Conservation (phyloP, 1,140 invertebrate genomes). For the Orchesella cincta region DNA sequence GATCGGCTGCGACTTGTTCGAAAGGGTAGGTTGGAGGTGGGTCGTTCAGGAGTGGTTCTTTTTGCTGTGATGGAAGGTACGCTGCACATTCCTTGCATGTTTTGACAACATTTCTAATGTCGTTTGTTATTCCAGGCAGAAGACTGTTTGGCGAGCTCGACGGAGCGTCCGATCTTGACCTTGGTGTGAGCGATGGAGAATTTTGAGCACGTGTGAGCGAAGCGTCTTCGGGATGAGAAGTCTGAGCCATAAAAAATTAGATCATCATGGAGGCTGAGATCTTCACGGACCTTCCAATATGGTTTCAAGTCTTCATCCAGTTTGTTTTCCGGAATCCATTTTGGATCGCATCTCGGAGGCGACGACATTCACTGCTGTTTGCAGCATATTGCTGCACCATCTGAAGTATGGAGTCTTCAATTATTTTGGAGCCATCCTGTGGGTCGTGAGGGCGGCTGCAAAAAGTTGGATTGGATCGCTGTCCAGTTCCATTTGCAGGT, state of each 20-base stretch:
- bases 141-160: not conserved
- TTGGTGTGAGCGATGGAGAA: not conserved
- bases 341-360: not conserved
- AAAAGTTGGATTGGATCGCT: not conserved
- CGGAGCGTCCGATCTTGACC: conserved; percentile 12
- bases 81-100: not conserved
- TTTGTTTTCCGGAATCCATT: not conserved
- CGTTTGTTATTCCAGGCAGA: conserved; percentile 16
- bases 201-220: not conserved
- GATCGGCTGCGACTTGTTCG: not conserved
- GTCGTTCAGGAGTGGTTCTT: not conserved
- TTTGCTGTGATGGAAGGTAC: not conserved
- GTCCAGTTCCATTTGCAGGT: not conserved
- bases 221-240: not conserved
- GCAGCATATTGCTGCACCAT: not conserved
- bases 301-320: not conserved
- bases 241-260: not conserved
- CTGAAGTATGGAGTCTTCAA: not conserved
- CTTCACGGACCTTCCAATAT: not conserved
- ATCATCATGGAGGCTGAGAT: not conserved
- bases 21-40: not conserved
- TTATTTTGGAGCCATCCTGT: not conserved
- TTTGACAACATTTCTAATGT: not conserved
- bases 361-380: not conserved
- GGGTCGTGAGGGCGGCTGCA: not conserved